phyloP scores from a whole-genome alignment of 2,113 vertebrate species.

The Shinisaurus crocodilurus region DNA sequence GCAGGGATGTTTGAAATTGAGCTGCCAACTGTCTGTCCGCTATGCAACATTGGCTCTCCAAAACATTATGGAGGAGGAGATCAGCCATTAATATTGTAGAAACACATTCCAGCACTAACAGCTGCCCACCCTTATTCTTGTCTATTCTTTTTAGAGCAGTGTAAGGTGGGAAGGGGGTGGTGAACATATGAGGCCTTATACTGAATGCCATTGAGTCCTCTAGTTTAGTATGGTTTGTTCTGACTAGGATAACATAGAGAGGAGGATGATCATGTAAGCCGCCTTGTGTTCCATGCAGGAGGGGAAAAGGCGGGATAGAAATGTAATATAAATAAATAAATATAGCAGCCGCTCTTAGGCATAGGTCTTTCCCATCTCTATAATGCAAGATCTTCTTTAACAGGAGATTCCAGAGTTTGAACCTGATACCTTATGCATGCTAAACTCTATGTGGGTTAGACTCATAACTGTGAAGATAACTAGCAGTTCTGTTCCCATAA shows the following conservation, averaged over 20 bases:
- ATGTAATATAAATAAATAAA: too few relatives aligned
- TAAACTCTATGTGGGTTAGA: constrained; percentile 46
- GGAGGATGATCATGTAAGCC: too few relatives aligned
- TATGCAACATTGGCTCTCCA: background rate
- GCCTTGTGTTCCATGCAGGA: too few relatives aligned
- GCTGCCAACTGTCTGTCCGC: too few relatives aligned
- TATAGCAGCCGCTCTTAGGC: too few relatives aligned
- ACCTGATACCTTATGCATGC: background rate
- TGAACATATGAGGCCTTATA: background rate
- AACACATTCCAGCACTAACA: background rate
- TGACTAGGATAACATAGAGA: too few relatives aligned
- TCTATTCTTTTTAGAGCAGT: background rate
- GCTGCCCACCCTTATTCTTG: background rate
- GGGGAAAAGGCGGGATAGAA: too few relatives aligned
- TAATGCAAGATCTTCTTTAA: too few relatives aligned
- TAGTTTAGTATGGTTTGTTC: too few relatives aligned
- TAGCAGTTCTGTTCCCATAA: constrained; percentile 56
- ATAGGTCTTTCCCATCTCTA: too few relatives aligned
- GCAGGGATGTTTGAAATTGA: background rate
- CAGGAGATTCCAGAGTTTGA: too few relatives aligned
- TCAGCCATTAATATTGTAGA: background rate
- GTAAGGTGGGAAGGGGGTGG: background rate
- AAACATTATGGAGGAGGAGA: background rate
- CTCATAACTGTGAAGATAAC: constrained; percentile 52
- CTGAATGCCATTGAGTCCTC: too few relatives aligned